phyloP scores from a whole-genome alignment of 2,888 invertebrate species.

The Diaprepes abbreviatus region DNA sequence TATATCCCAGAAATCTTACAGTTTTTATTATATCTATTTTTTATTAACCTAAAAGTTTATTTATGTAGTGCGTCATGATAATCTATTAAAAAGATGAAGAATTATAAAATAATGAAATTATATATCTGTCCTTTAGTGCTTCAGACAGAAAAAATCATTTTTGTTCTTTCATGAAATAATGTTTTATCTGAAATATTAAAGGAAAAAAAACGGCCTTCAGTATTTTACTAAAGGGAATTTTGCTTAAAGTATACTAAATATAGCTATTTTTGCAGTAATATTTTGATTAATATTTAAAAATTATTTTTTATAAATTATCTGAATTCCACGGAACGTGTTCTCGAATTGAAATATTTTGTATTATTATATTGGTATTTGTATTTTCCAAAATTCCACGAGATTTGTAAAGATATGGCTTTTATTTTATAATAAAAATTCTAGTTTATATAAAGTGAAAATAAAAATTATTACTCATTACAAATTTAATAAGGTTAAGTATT shows the following conservation, averaged over 20 bases:
- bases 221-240: slow-evolving; percentile 60
- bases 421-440: slow-evolving; percentile 21
- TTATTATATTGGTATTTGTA: slow-evolving; percentile 54
- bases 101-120: slow-evolving; percentile 49
- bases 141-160: slow-evolving; percentile 8
- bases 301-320: slow-evolving; percentile 63
- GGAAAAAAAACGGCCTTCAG: slow-evolving; percentile 59
- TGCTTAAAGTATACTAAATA: slow-evolving; percentile 63
- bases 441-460: too few species aligned
- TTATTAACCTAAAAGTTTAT: slow-evolving; percentile 50
- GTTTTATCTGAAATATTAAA: slow-evolving; percentile 59
- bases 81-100: slow-evolving; percentile 62
- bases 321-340: slow-evolving; percentile 69
- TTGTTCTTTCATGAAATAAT: neutral
- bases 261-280: slow-evolving; percentile 64
- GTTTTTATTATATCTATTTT: neutral
- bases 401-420: slow-evolving; percentile 32
- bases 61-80: slow-evolving; percentile 70
- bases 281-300: slow-evolving; percentile 57
- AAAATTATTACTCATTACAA: too few species aligned
- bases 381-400: slow-evolving; percentile 36
- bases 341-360: slow-evolving; percentile 66
- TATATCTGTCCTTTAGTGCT: slow-evolving; percentile 27
- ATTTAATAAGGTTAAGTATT: too few species aligned
- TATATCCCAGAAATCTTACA: neutral